Conservation (phyloP, 2,113 vertebrate species). For the Tichodroma muraria region DNA sequence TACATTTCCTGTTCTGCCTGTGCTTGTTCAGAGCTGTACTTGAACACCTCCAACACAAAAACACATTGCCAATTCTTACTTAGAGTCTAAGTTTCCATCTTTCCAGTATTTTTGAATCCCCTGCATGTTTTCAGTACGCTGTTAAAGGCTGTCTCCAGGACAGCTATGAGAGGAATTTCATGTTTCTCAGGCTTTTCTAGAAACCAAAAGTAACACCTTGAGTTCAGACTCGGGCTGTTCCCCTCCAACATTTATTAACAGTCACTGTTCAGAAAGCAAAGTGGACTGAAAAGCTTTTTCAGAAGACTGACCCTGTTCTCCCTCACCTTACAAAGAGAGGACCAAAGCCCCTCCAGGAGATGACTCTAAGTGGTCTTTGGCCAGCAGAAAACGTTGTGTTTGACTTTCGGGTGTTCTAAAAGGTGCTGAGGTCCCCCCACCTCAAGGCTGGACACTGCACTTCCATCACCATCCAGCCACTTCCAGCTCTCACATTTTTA, state of each 20-base stretch:
- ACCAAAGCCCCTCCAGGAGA: not conserved
- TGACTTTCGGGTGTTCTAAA: not conserved
- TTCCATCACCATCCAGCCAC: not conserved
- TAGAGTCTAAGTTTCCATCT: not conserved
- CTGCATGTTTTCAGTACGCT: not conserved
- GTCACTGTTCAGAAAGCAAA: not conserved
- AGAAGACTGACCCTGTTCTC: not conserved
- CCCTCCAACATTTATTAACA: not conserved
- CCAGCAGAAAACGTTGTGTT: not conserved
- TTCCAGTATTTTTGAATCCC: not conserved
- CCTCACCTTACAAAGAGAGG: not conserved
- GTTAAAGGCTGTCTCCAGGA: not conserved
- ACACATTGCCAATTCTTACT: not conserved
- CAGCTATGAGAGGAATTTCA: not conserved
- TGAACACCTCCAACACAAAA: not conserved
- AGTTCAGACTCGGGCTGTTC: not conserved
- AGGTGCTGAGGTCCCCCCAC: not conserved
- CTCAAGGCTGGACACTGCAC: not conserved
- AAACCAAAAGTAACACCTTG: not conserved
- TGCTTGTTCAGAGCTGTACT: not conserved
- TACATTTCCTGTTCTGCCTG: not conserved
- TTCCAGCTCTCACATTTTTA: not conserved
- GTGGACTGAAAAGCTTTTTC: not conserved
- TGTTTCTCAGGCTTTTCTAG: not conserved
- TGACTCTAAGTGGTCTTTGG: rapidly evolving